phyloP scores from a whole-genome alignment of 2,797 vertebrate genomes.

The Clarias laeviceps region DNA sequence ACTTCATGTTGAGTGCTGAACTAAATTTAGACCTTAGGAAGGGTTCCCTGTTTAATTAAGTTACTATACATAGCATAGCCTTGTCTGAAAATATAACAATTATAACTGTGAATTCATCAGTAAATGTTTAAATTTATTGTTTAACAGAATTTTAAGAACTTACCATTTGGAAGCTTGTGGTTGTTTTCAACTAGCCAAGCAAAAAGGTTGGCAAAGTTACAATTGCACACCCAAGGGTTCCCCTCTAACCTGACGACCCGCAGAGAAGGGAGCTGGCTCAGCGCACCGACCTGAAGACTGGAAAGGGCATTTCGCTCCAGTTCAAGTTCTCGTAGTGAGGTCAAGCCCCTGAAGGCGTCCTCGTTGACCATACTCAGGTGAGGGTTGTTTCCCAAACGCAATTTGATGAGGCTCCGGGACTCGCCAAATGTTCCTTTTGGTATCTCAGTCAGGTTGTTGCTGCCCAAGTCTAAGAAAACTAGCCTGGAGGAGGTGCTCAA shows the following conservation, averaged over 20 bases:
- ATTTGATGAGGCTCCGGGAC: slow-evolving; percentile 87
- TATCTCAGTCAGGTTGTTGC: slow-evolving; percentile 94
- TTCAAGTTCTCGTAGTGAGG: slow-evolving; percentile 91
- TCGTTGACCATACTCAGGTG: slow-evolving; percentile 86
- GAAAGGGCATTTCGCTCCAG: slow-evolving; percentile 91
- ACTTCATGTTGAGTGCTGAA: slow-evolving; percentile 61
- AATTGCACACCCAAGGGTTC: slow-evolving; percentile 97
- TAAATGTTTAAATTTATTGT: neutral
- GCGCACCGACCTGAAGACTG: slow-evolving; percentile 83
- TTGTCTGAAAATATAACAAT: slow-evolving; percentile 46
- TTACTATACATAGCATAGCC: slow-evolving; percentile 68
- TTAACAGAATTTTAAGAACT: slow-evolving; percentile 59
- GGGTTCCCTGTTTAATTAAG: slow-evolving; percentile 69
- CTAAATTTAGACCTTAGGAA: slow-evolving; percentile 69
- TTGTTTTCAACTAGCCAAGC: slow-evolving; percentile 91
- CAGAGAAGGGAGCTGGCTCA: slow-evolving; percentile 88
- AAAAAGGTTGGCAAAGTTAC: slow-evolving; percentile 93
- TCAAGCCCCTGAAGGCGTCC: slow-evolving; percentile 90
- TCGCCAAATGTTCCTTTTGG: slow-evolving; percentile 88
- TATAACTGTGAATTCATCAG: neutral
- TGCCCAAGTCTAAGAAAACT: slow-evolving; percentile 92
- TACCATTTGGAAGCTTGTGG: slow-evolving; percentile 93
- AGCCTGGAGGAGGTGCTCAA: slow-evolving; percentile 92
- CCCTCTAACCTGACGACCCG: slow-evolving; percentile 89
- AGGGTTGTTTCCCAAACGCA: slow-evolving; percentile 90